Percentiles rank a stretch among this genome's conserved stretches.
Conservation (phyloP, 2,797 vertebrate species). For the Mus minutoides region DNA sequence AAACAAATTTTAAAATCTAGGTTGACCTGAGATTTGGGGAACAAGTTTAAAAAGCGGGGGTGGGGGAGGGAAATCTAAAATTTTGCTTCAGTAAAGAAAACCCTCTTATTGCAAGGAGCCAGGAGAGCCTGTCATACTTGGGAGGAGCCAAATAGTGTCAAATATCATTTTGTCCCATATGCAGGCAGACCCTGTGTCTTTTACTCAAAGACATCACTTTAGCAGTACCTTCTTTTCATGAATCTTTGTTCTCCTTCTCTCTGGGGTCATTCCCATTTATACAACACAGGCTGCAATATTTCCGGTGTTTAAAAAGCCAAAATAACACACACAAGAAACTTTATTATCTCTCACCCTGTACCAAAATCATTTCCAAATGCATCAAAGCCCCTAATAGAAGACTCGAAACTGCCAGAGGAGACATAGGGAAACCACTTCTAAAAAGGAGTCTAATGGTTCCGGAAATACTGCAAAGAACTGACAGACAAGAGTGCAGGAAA, state of each 20-base stretch:
- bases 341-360: not conserved
- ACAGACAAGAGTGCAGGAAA: not conserved
- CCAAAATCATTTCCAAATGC: slow-evolving; percentile 10
- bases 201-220: not conserved
- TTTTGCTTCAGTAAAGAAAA: slow-evolving; percentile 25
- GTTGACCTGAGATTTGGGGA: not conserved
- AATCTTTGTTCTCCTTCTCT: not conserved
- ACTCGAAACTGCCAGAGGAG: not conserved
- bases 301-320: slow-evolving; percentile 21
- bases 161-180: not conserved
- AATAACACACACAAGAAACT: not conserved
- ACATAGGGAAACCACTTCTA: not conserved
- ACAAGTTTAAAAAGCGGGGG: not conserved
- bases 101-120: not conserved
- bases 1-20: slow-evolving; percentile 36
- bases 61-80: not conserved
- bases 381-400: slow-evolving; percentile 22
- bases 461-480: not conserved
- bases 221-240: not conserved
- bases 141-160: not conserved
- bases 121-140: not conserved
- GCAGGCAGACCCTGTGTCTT: not conserved
- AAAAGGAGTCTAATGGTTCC: not conserved
- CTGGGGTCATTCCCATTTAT: not conserved
- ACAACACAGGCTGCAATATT: not conserved